Evolutionary conservation across 2,113 vertebrate species (phyloP).

Genomic region (Elephas maximus): DNA sequence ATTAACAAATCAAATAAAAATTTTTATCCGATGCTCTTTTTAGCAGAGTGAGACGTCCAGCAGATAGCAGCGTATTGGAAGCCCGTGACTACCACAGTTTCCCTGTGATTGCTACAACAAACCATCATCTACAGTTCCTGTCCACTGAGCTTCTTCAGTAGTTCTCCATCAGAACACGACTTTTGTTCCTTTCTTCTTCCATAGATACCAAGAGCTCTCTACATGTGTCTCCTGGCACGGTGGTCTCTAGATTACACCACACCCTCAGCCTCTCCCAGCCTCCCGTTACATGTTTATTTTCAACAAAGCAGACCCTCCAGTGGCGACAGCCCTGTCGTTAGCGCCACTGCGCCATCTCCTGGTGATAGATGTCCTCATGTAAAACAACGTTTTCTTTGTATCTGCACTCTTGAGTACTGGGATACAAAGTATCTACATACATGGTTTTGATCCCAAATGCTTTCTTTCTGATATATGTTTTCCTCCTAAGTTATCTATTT

Average conservation of each 20-base stretch:
- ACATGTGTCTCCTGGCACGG: not conserved
- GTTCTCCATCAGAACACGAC: not conserved
- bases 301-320: not conserved
- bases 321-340: slow-evolving; percentile 31
- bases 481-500: slow-evolving; percentile 6
- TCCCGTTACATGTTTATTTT: not conserved
- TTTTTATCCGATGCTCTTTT: not conserved
- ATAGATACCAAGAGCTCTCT: not conserved
- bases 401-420: not conserved
- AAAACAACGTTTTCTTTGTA: slow-evolving; percentile 45
- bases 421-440: not conserved
- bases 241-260: not conserved
- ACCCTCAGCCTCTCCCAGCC: not conserved
- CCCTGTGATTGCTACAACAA: not conserved
- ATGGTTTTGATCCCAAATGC: not conserved
- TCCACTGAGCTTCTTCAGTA: slow-evolving; percentile 4
- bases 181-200: slow-evolving; percentile 11
- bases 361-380: not conserved
- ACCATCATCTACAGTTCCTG: not conserved
- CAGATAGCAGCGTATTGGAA: not conserved
- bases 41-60: slow-evolving; percentile 21
- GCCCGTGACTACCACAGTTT: not conserved
- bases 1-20: slow-evolving; percentile 7
- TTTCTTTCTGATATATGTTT: not conserved
- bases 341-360: not conserved